phyloP scores from a whole-genome alignment of 1,140 invertebrate genomes.

The Drosophila mayri region DNA sequence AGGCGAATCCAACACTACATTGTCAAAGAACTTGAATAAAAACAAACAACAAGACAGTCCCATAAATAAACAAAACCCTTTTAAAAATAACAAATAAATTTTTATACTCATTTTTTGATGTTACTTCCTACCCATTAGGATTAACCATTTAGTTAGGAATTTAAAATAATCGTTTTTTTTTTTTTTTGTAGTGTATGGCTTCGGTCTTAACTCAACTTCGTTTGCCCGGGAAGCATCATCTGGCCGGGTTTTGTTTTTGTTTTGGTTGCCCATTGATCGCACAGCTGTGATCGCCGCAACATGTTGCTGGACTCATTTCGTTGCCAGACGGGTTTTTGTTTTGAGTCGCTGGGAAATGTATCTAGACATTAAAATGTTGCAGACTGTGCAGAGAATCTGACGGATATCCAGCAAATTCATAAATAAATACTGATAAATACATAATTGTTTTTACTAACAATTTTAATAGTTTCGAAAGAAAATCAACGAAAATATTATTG shows the following conservation, averaged over 20 bases:
- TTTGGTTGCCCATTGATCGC: conserved; percentile 40
- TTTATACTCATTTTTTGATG: no score
- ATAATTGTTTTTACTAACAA: no score
- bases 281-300: conserved; percentile 35
- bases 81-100: no score
- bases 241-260: conserved; percentile 31
- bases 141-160: not conserved
- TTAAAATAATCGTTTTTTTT: not conserved
- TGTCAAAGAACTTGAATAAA: no score
- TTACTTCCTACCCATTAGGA: no score
- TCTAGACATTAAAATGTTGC: conserved; percentile 18
- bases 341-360: conserved; percentile 34
- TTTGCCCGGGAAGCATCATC: conserved; percentile 20
- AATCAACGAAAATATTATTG: no score
- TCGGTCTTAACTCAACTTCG: conserved; percentile 15
- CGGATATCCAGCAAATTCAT: not conserved
- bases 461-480: no score
- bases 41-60: no score
- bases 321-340: conserved; percentile 43
- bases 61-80: no score
- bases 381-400: conserved; percentile 10
- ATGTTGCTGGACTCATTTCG: conserved; percentile 16
- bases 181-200: not conserved
- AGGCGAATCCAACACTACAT: no score
- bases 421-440: no score